A percentile compares a stretch with the other conserved stretches of the same genome.
Conservation (phyloP, 2,797 vertebrate genomes). For the Chloroceryle amazona region DNA sequence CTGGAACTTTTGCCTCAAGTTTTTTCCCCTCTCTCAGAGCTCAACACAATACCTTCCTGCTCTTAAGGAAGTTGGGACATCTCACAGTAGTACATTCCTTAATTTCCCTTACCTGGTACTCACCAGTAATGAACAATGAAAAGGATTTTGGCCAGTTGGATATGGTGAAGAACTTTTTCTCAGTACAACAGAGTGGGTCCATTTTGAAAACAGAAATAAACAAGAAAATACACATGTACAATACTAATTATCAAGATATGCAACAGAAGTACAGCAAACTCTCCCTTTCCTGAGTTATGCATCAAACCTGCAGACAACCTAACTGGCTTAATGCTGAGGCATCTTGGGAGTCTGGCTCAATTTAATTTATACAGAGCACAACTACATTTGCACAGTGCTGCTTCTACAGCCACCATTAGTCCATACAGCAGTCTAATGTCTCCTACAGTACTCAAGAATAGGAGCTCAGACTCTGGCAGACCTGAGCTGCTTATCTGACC, state of each 20-base stretch:
- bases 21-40: neutral
- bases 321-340: neutral
- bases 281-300: rapidly evolving
- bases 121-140: neutral
- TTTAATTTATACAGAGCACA: neutral
- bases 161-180: neutral
- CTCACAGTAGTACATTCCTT: neutral
- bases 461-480: neutral
- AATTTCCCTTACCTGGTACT: neutral
- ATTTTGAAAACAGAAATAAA: neutral
- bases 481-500: neutral
- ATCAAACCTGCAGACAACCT: neutral
- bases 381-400: neutral
- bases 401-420: neutral
- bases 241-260: neutral
- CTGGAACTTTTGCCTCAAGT: neutral
- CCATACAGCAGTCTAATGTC: neutral
- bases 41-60: neutral
- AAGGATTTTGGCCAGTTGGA: neutral
- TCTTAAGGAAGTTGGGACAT: neutral
- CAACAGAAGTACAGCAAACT: neutral
- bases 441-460: neutral
- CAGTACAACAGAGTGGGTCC: neutral
- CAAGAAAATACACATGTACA: neutral
- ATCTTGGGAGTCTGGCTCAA: neutral